phyloP scores from a whole-genome alignment of 2,797 vertebrate genomes.

The Tangara arthus region DNA sequence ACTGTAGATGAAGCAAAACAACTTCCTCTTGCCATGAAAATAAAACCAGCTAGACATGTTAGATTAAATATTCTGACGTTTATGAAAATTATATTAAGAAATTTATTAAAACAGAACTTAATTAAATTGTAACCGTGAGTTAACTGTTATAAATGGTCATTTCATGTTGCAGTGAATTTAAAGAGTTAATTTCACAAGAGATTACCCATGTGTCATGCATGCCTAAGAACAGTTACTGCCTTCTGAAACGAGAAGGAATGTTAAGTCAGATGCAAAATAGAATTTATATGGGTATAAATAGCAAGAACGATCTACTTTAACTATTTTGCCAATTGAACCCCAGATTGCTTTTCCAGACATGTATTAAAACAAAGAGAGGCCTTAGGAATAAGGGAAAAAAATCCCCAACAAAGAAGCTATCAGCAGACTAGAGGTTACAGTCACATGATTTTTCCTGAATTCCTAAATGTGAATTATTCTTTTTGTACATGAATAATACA shows the following conservation, averaged over 20 bases:
- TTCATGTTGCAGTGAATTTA: background rate
- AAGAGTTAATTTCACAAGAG: background rate
- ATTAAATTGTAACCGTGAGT: background rate
- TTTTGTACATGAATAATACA: background rate
- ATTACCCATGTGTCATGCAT: background rate
- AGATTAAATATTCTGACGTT: background rate
- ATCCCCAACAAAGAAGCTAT: background rate
- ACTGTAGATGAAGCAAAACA: background rate
- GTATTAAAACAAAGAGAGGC: background rate
- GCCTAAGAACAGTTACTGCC: background rate
- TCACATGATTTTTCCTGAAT: background rate
- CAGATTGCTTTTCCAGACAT: background rate
- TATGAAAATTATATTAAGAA: background rate
- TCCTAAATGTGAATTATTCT: background rate
- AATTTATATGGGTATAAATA: background rate
- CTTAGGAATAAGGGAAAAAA: background rate
- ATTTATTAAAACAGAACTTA: background rate
- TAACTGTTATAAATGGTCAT: background rate
- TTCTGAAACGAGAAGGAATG: background rate
- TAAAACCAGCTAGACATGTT: background rate
- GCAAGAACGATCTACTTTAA: background rate
- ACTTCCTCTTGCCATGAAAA: background rate
- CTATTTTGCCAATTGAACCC: background rate
- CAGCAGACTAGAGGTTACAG: background rate
- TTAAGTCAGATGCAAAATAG: background rate